phyloP scores from a whole-genome alignment of 2,797 vertebrate genomes.

The Mus caroli region DNA sequence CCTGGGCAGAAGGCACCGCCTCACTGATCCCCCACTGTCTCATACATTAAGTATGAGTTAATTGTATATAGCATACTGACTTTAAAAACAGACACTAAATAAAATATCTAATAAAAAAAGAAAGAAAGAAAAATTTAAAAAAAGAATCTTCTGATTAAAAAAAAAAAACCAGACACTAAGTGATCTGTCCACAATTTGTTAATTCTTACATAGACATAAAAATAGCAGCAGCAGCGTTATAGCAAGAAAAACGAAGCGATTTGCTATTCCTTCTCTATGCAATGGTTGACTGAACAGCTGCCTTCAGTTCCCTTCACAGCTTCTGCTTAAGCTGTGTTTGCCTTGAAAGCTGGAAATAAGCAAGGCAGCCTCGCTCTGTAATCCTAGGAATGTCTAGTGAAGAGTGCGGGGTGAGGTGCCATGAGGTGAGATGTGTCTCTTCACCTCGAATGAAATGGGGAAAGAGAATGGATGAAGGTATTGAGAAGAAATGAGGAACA shows the following conservation, averaged over 20 bases:
- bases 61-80: background rate
- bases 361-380: background rate
- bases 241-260: background rate
- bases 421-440: background rate
- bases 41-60: slow-evolving; percentile 36
- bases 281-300: background rate
- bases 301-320: background rate
- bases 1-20: background rate
- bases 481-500: background rate
- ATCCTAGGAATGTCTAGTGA: background rate
- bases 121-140: too few relatives aligned
- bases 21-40: background rate
- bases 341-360: background rate
- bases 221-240: background rate
- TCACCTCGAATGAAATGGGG: background rate
- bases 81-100: background rate
- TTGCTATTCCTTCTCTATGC: background rate
- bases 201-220: background rate
- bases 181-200: background rate
- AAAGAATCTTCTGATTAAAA: too few relatives aligned
- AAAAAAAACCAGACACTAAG: background rate
- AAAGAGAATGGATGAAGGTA: background rate
- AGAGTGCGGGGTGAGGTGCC: background rate
- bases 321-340: background rate
- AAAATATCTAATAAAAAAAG: too few relatives aligned